Conservation (phyloP, 2,888 invertebrate genomes). For the Zele albiditarsus region DNA sequence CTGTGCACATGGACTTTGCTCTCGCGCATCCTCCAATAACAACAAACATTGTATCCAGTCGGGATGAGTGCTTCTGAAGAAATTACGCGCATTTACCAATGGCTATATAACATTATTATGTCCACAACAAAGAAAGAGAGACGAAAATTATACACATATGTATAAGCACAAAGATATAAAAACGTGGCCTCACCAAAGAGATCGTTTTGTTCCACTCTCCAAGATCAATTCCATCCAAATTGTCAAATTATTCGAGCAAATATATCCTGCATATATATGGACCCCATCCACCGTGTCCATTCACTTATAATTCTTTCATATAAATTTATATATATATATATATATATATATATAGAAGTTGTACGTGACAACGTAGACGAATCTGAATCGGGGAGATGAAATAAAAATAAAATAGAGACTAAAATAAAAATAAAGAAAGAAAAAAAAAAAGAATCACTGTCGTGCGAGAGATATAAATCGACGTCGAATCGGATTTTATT, state of each 20-base stretch:
- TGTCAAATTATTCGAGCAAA: slow-evolving; percentile 28
- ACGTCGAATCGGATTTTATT: slow-evolving; percentile 71
- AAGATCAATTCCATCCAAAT: slow-evolving; percentile 31
- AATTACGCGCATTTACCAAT: not conserved
- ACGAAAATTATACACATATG: not conserved
- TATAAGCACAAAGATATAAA: not conserved
- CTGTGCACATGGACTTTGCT: not conserved
- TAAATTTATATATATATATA: not conserved
- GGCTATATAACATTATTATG: no score
- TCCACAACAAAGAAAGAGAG: no score
- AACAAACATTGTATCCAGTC: no score
- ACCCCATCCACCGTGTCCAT: not conserved
- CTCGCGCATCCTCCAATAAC: not conserved
- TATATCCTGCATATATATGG: not conserved
- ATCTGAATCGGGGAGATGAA: slow-evolving; percentile 2
- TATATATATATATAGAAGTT: slow-evolving; percentile 22
- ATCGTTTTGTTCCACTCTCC: slow-evolving; percentile 8
- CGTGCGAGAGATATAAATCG: slow-evolving; percentile 68
- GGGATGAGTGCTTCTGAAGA: slow-evolving; percentile 7
- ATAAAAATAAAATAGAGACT: not conserved
- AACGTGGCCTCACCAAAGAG: slow-evolving; percentile 1
- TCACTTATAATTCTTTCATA: not conserved
- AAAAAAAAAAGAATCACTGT: slow-evolving; percentile 52
- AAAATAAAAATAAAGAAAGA: not conserved
- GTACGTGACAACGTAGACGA: slow-evolving; percentile 23